These are phyloP conservation scores for Cinara cedri DNA, from an alignment of 2,888 invertebrate species.

Conservation along the genomic window DNA sequence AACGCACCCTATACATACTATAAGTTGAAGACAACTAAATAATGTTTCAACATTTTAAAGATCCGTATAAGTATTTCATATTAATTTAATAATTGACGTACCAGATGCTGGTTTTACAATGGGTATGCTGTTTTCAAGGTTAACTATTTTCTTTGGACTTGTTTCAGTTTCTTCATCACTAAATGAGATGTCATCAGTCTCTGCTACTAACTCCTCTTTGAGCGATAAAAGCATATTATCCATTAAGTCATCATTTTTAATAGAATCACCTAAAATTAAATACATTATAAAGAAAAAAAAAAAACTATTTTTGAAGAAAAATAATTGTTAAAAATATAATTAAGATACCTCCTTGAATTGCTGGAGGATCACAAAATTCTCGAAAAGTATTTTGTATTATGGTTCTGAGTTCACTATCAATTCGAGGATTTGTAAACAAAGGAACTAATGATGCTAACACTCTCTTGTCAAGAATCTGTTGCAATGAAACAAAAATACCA, in stretches of 20 bases:
- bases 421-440: conserved; percentile 84
- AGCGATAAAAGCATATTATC: conserved; percentile 43
- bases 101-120: conserved; percentile 22
- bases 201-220: conserved; percentile 49
- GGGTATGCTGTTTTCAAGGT: conserved; percentile 58
- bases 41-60: background rate
- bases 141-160: conserved; percentile 57
- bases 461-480: conserved; percentile 88
- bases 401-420: conserved; percentile 81
- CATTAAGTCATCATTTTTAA: conserved; percentile 38
- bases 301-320: background rate
- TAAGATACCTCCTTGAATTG: conserved; percentile 64
- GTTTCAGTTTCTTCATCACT: conserved; percentile 78
- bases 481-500: conserved; percentile 81
- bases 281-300: background rate
- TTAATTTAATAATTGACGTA: background rate
- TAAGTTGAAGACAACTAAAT: background rate
- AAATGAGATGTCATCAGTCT: conserved; percentile 72
- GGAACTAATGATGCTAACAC: conserved; percentile 86
- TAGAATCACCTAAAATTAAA: conserved; percentile 30
- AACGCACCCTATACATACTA: too few relatives aligned
- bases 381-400: conserved; percentile 89
- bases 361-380: conserved; percentile 78
- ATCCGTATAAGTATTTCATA: background rate
- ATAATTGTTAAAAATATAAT: conserved; percentile 60